Base-by-base conservation (phyloP, 2,797 vertebrate genomes). In the Anguilla marmorata region DNA sequence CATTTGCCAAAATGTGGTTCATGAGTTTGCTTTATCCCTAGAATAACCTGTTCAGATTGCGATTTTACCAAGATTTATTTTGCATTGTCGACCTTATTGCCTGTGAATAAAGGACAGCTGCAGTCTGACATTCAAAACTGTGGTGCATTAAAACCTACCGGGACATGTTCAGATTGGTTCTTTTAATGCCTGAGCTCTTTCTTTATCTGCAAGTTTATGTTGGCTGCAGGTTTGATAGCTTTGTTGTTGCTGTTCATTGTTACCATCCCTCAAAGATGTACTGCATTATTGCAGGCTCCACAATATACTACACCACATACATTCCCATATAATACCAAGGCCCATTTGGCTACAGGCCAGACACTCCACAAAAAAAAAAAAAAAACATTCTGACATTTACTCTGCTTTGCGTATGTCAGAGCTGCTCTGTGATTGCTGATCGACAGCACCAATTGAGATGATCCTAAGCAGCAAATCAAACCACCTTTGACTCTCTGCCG, bases 391-490 rank as follows among this genome's bases (percentile, higher is more conserved):
- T 82, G 86, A 87, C 89, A 91, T 91, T 87, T 88, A 87, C 87
- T 88, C 54, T 86, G 80, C 87, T 88, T 88, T 86, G 82, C 90
- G 87, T 89, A 84, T 90, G 91, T 91, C 88, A 84, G 88, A 84
- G 88, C 82, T 86, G 48, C 72, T 86, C 66, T 63, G 66, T 76
- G 86, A 85, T 85, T 80, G 74, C 82, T 86, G 83, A 72, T 74
- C 87, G 16, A 45, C 69, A 56, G n/a, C 66, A 88, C 85, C 88
- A 89, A 92, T 90, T 89, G 90, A 86, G 30, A 87, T 86, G 88
- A 89, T 90, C 76, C 76, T 86, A 86, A 89, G 58, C 50, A 86
- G 88, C 90, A 90, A 91, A 92, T 92, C 89, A 92, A 90, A 91
- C 90, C 87, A 90, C 86, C 86, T 84, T 89, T 88, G 89, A 83